These are phyloP conservation scores for Acanthosepion esculentum DNA, from an alignment of 2,888 invertebrate genomes.

Conservation along the genomic window DNA sequence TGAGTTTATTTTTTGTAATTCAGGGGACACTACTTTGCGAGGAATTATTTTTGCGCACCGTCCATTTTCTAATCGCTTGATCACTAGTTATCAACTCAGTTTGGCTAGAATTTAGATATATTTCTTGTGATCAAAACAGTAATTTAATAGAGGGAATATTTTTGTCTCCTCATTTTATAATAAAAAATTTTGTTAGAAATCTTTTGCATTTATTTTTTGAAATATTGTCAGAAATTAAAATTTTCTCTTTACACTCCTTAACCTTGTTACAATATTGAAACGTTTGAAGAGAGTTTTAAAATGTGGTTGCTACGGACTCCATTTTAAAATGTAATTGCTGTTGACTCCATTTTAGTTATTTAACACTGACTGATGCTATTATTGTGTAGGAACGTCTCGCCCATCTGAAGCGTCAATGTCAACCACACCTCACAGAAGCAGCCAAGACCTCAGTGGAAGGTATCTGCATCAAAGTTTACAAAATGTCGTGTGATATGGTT, in stretches of 20 bases:
- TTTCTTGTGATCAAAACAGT: neutral
- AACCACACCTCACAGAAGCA: constrained; percentile 94
- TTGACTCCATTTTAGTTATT: neutral
- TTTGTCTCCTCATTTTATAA: neutral
- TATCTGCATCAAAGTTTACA: constrained; percentile 94
- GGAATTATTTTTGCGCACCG: no score
- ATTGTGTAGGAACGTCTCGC: constrained; percentile 82
- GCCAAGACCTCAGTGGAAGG: constrained; percentile 96
- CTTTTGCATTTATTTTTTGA: neutral
- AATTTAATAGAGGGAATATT: neutral
- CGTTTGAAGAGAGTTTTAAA: neutral
- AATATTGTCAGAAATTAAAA: neutral
- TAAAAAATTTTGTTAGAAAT: neutral
- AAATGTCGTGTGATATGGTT: constrained; percentile 91
- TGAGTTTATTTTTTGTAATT: no score
- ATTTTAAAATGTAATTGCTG: neutral
- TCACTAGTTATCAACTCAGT: neutral
- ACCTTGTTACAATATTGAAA: neutral
- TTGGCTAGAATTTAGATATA: neutral
- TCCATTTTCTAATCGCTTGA: neutral
- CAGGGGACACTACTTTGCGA: no score
- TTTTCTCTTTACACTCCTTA: neutral
- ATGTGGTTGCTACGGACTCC: neutral
- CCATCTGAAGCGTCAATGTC: constrained; percentile 94
- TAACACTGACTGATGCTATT: neutral